Evolutionary conservation across 2,797 vertebrate species (phyloP).

Genomic region (Meriones psammophilus): DNA sequence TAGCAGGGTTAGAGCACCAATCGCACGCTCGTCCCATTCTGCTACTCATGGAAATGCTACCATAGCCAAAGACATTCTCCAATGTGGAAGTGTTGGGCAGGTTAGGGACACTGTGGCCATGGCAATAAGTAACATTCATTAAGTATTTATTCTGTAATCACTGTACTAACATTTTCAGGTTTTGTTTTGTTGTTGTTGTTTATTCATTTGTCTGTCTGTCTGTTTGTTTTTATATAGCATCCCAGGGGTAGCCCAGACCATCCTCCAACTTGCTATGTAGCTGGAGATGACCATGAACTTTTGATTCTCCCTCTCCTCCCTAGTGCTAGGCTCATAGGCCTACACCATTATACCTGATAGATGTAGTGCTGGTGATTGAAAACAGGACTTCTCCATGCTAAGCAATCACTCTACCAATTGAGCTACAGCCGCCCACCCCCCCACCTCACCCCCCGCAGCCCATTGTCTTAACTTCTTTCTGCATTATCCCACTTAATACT

Average conservation of each 20-base stretch:
- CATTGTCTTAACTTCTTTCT: slow-evolving; percentile 3
- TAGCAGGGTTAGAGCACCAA: background rate
- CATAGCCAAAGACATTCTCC: background rate
- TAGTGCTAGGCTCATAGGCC: background rate
- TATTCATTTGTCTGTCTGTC: background rate
- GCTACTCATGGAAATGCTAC: background rate
- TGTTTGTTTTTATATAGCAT: background rate
- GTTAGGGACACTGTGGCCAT: background rate
- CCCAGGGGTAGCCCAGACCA: too few species aligned
- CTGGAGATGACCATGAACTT: background rate
- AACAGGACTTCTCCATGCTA: background rate
- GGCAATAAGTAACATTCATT: background rate
- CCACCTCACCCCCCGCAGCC: accelerated
- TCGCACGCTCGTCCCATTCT: background rate
- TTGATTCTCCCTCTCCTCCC: too few species aligned
- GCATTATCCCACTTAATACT: background rate
- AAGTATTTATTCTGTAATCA: background rate
- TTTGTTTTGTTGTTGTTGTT: background rate
- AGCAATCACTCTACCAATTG: background rate
- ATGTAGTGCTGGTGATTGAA: background rate
- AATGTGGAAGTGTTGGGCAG: background rate
- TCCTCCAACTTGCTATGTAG: background rate
- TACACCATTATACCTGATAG: background rate
- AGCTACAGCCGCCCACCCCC: background rate
- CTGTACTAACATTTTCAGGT: background rate